phyloP scores from a whole-genome alignment of 2,888 invertebrate species.

The Macaria notata region DNA sequence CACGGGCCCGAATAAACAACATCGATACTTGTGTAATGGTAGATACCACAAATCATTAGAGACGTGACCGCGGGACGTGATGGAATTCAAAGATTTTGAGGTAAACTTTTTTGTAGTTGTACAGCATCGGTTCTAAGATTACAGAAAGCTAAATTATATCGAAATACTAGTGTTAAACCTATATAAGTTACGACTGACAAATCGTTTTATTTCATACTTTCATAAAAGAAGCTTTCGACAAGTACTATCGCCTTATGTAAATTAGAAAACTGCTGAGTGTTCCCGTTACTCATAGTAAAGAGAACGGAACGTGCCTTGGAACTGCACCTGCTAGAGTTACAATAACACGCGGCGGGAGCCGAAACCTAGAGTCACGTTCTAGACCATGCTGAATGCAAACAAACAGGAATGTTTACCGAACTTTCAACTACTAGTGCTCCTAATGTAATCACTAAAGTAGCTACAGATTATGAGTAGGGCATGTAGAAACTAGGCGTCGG shows the following conservation, averaged over 20 bases:
- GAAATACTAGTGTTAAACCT: neutral
- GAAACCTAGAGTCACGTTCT: constrained; percentile 48
- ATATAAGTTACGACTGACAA: no score
- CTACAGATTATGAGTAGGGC: no score
- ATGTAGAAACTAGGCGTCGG: no score
- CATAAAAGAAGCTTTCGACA: no score
- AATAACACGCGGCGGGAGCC: constrained; percentile 46
- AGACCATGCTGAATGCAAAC: constrained; percentile 9
- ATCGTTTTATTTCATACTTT: no score
- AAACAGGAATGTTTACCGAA: constrained; percentile 9
- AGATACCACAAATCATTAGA: constrained; percentile 43
- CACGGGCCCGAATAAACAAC: constrained; percentile 31
- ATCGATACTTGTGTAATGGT: constrained; percentile 34
- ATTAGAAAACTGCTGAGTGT: constrained; percentile 10
- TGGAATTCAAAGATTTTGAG: constrained; percentile 41
- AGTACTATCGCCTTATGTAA: no score
- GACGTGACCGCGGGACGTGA: constrained; percentile 46
- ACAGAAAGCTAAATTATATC: no score
- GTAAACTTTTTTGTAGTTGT: constrained; percentile 28
- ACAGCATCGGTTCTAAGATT: constrained; percentile 1
- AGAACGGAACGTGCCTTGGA: constrained; percentile 44
- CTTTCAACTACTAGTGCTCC: neutral
- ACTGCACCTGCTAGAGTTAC: constrained; percentile 51
- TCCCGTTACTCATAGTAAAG: constrained; percentile 30
- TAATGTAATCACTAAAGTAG: no score